A percentile compares a stretch with the other conserved stretches of the same genome.
These are phyloP conservation scores for Incurvaria masculella DNA, from an alignment of 2,888 invertebrate genomes.

Conservation along the genomic window DNA sequence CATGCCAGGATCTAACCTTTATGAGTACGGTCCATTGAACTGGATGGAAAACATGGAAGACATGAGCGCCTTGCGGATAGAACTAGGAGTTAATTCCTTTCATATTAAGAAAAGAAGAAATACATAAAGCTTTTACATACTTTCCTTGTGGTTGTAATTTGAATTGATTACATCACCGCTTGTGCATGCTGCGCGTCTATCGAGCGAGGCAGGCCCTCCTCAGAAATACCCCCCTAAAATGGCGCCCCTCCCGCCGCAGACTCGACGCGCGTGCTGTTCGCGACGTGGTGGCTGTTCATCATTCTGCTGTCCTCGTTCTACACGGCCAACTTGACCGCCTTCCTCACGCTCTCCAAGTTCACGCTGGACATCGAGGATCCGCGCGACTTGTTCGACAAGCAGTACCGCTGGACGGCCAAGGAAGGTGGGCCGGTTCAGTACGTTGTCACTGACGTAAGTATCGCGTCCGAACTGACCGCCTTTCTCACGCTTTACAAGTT, in stretches of 20 bases:
- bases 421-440: constrained; percentile 69
- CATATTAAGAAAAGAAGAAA: no score
- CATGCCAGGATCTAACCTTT: no score
- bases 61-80: no score
- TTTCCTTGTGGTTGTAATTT: constrained; percentile 10
- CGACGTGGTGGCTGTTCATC: constrained; percentile 91
- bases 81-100: no score
- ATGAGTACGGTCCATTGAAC: no score
- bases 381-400: constrained; percentile 62
- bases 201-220: no score
- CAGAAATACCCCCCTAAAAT: no score
- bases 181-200: constrained; percentile 13
- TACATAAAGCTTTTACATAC: no score
- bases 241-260: constrained; percentile 55
- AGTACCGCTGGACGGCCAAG: constrained; percentile 67
- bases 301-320: constrained; percentile 85
- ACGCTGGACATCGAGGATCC: constrained; percentile 73
- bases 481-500: constrained; percentile 84
- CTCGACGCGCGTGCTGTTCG: constrained; percentile 78
- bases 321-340: constrained; percentile 88
- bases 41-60: no score
- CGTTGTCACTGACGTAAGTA: constrained; percentile 58
- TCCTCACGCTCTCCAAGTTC: constrained; percentile 80
- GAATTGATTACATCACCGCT: constrained; percentile 13
- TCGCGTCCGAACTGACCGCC: constrained; percentile 86